Percentiles rank a stretch among this genome's conserved stretches.
phyloP scores from a whole-genome alignment of 2,797 vertebrate species.

The Enteromius treurensis region DNA sequence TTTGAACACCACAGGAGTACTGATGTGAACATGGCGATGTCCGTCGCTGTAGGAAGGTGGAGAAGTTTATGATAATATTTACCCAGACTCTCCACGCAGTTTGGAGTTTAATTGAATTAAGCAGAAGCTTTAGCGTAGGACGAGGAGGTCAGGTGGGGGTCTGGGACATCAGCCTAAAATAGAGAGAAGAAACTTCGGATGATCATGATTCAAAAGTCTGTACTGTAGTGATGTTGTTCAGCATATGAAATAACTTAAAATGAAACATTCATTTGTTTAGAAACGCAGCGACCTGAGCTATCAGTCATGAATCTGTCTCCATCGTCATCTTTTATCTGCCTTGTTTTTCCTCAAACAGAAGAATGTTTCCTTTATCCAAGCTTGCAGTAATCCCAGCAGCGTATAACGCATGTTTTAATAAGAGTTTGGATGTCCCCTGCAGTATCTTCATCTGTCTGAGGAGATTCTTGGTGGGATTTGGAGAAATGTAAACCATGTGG shows the following conservation, averaged over 20 bases:
- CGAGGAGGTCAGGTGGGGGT: constrained; percentile 66
- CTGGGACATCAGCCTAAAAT: constrained; percentile 12
- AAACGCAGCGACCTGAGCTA: neutral
- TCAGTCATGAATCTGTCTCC: neutral
- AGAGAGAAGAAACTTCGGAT: neutral
- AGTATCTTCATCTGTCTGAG: constrained; percentile 76
- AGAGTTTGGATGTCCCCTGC: constrained; percentile 73
- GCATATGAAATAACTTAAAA: neutral
- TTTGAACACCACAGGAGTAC: no score
- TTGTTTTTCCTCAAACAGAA: constrained; percentile 59
- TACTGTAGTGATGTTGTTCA: neutral
- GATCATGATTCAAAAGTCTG: neutral
- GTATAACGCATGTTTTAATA: constrained; percentile 74
- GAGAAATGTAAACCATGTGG: constrained; percentile 79
- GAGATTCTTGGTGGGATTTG: constrained; percentile 70
- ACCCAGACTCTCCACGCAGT: constrained; percentile 69
- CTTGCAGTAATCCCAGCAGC: constrained; percentile 73
- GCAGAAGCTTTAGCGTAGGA: constrained; percentile 69
- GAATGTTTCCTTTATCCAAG: constrained; percentile 69
- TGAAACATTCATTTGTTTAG: neutral
- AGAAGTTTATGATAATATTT: constrained; percentile 79
- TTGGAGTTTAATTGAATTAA: constrained; percentile 78
- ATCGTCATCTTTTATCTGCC: neutral
- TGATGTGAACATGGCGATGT: constrained; percentile 17
- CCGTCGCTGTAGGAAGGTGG: constrained; percentile 52